Percentiles rank a stretch among this genome's conserved stretches.
phyloP scores from a whole-genome alignment of 92 coral and sea anemone genomes.

The Parazoanthus swiftii region DNA sequence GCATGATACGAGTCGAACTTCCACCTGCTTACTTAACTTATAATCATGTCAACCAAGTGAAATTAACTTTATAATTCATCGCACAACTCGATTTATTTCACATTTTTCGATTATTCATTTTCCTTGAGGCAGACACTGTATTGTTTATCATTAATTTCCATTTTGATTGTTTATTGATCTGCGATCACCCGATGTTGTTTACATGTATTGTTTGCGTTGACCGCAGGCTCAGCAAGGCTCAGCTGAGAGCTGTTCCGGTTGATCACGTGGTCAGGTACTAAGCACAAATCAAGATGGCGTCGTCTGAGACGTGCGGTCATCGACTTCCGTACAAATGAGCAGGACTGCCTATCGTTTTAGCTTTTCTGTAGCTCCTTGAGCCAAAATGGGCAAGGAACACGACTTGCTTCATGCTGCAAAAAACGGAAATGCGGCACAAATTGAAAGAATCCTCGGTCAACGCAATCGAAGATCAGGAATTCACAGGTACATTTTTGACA shows the following conservation, averaged over 20 bases:
- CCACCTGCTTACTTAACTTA: no score
- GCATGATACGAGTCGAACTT: no score
- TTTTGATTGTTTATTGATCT: no score
- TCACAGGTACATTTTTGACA: constrained; percentile 61
- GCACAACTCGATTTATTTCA: no score
- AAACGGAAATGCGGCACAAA: constrained; percentile 93
- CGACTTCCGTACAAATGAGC: constrained; percentile 40
- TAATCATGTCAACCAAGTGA: no score
- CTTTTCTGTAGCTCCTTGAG: constrained; percentile 15
- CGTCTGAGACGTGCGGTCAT: background rate
- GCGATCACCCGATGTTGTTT: no score
- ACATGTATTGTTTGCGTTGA: background rate
- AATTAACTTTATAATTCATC: no score
- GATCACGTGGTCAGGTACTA: constrained; percentile 28
- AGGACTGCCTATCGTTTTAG: background rate
- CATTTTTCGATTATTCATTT: no score
- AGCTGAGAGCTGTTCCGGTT: background rate
- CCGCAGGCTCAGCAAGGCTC: background rate
- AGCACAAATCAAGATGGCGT: constrained; percentile 27
- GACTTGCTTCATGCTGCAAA: constrained; percentile 93
- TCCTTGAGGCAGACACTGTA: no score
- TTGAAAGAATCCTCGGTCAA: constrained; percentile 90
- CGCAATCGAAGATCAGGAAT: constrained; percentile 79
- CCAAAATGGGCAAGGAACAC: constrained; percentile 92
- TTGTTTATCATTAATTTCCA: no score